phyloP scores from a whole-genome alignment of 2,888 invertebrate genomes.

The Chrysodeixis includens region DNA sequence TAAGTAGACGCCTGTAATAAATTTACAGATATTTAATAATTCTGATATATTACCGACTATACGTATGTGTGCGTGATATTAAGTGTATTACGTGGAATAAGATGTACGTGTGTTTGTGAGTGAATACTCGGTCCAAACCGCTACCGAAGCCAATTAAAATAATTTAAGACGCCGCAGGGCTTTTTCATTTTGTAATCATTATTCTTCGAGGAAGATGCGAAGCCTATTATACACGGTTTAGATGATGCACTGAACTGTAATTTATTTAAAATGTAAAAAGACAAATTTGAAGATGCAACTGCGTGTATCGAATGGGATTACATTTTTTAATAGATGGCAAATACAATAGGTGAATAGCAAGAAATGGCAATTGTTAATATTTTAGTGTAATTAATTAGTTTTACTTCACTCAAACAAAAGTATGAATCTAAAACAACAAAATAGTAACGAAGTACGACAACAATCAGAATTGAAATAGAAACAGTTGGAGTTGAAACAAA shows the following conservation, averaged over 20 bases:
- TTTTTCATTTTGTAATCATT: slow-evolving; percentile 88
- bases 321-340: slow-evolving; percentile 17
- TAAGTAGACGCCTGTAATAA: slow-evolving; percentile 62
- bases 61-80: slow-evolving; percentile 58
- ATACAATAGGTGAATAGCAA: not conserved
- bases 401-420: slow-evolving; percentile 12
- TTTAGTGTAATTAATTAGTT: not conserved
- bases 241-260: slow-evolving; percentile 81
- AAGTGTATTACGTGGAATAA: slow-evolving; percentile 62
- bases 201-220: slow-evolving; percentile 84
- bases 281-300: slow-evolving; percentile 57
- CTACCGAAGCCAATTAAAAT: slow-evolving; percentile 90
- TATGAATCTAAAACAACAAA: slow-evolving; percentile 47
- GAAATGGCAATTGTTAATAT: not conserved
- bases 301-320: slow-evolving; percentile 54
- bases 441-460: slow-evolving; percentile 50
- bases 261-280: slow-evolving; percentile 72
- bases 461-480: slow-evolving; percentile 63
- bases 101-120: slow-evolving; percentile 66
- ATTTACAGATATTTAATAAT: slow-evolving; percentile 65
- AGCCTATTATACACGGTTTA: slow-evolving; percentile 87
- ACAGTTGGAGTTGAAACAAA: slow-evolving; percentile 70
- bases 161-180: slow-evolving; percentile 87
- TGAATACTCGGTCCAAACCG: slow-evolving; percentile 75
- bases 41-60: slow-evolving; percentile 59